A percentile compares a stretch with the other conserved stretches of the same genome.
These are phyloP conservation scores for Thalpophila matura DNA, from an alignment of 2,888 invertebrate genomes.

Conservation along the genomic window DNA sequence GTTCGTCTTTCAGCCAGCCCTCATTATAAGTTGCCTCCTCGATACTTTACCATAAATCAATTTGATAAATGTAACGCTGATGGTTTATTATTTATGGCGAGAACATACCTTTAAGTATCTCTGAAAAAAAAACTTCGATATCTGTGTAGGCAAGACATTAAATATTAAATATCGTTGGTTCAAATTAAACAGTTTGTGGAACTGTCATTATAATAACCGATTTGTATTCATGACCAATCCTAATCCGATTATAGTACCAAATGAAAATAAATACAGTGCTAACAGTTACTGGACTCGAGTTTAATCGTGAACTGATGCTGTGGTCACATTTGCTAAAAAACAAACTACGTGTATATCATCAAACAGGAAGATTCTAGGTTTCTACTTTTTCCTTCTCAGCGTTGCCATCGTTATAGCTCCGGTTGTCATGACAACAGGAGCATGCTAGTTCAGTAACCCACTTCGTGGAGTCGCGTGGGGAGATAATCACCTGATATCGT, in stretches of 20 bases:
- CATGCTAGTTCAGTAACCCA: constrained; percentile 51
- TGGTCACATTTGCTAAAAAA: background rate
- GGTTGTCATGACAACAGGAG: constrained; percentile 30
- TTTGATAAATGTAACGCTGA: constrained; percentile 54
- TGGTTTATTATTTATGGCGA: constrained; percentile 45
- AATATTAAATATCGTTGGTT: background rate
- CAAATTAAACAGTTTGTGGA: background rate
- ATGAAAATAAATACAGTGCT: constrained; percentile 3
- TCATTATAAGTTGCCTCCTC: constrained; percentile 41
- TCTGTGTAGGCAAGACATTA: background rate
- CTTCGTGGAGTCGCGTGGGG: constrained; percentile 40
- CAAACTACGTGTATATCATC: background rate
- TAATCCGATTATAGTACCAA: background rate
- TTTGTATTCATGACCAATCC: constrained; percentile 21
- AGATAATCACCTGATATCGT: constrained; percentile 48
- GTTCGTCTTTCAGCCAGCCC: constrained; percentile 31
- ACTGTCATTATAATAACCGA: background rate
- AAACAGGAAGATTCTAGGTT: background rate
- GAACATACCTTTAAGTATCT: constrained; percentile 1
- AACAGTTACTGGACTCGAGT: background rate
- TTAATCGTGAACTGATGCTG: background rate
- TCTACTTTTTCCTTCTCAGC: background rate
- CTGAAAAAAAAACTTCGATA: background rate
- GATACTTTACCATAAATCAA: constrained; percentile 54
- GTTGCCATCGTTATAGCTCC: constrained; percentile 9